Evolutionary conservation across 1,140 invertebrate species (phyloP).

Genomic region (Drosophila murphyi): DNA sequence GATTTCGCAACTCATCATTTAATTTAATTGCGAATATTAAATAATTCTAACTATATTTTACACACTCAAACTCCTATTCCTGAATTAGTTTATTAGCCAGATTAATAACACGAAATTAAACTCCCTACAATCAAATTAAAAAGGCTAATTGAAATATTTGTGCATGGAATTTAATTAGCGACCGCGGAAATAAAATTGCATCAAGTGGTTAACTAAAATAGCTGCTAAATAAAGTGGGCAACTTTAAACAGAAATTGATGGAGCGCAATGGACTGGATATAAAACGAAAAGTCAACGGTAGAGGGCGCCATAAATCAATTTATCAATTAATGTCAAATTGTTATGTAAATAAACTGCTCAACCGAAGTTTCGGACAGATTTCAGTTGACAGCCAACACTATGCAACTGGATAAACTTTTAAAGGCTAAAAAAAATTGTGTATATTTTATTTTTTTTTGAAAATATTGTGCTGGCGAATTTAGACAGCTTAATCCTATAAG

Average conservation of each 20-base stretch:
- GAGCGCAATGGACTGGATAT: slow-evolving; percentile 41
- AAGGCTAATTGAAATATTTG: slow-evolving; percentile 70
- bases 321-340: slow-evolving; percentile 67
- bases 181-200: slow-evolving; percentile 26
- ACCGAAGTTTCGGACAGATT: neutral
- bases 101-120: neutral
- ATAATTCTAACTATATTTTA: neutral
- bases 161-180: slow-evolving; percentile 62
- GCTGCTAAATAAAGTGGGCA: slow-evolving; percentile 41
- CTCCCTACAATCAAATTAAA: slow-evolving; percentile 55
- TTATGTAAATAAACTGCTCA: slow-evolving; percentile 62
- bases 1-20: no score
- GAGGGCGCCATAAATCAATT: slow-evolving; percentile 67
- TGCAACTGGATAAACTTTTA: neutral
- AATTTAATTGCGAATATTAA: no score
- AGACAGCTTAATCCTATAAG: neutral
- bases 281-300: slow-evolving; percentile 61
- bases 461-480: slow-evolving; percentile 33
- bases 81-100: neutral
- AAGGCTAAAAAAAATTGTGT: neutral
- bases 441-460: slow-evolving; percentile 1
- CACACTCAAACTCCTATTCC: neutral
- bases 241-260: slow-evolving; percentile 59
- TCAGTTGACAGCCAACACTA: slow-evolving; percentile 3
- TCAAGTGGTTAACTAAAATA: slow-evolving; percentile 45